Evolutionary conservation across 2,888 invertebrate genomes (phyloP), one percentile per base, ranked within the genome.

Genomic region (Watsonalla binaria): DNA sequence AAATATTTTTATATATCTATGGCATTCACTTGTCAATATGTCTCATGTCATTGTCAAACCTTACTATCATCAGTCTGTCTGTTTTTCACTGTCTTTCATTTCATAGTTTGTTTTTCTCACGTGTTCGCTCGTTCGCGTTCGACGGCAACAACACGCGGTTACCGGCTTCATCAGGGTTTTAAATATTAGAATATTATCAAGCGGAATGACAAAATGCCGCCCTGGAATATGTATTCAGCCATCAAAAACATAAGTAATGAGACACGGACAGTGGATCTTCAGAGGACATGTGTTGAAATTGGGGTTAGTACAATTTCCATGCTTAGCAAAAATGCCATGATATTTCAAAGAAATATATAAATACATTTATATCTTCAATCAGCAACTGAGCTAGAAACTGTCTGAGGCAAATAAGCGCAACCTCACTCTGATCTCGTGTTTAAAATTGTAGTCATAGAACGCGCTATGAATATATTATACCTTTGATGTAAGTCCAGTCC

Each of bases 271-370:
- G 54, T 59, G n/a, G 79, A 81, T 54, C 70, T 86, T 55, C 54
- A 51, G 47, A 77, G 75, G 74, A 68, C 74, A 58, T 84, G 86
- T 66, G 63, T 66, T 55, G 70, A 76, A 62, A 65, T 84, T 57
- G 64, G 68, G 78, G 86, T 86, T 69, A 79, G 82, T 76, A 64
- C 42, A 42, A 42, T 11, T 42, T 42, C 8, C 11, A 11, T 42
- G 5, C 11, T 11, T 11, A 11, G 8, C 11, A 24, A 24, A n/a
- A 24, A 24, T 24, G 4, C 24, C 24, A 24, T 24, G 24, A 4
- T 24, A 24, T 24, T 24, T 24, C 24, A 24, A 24, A 2, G 24
- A 24, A 24, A 24, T 24, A 24, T 24, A 24, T 24, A n/a, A n/a
- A n/a, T n/a, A 24, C 4, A 24, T 24, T 24, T 2, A 24, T 24